A percentile compares a stretch with the other conserved stretches of the same genome.
Conservation (phyloP, 2,113 vertebrate species). For the Podarcis muralis region DNA sequence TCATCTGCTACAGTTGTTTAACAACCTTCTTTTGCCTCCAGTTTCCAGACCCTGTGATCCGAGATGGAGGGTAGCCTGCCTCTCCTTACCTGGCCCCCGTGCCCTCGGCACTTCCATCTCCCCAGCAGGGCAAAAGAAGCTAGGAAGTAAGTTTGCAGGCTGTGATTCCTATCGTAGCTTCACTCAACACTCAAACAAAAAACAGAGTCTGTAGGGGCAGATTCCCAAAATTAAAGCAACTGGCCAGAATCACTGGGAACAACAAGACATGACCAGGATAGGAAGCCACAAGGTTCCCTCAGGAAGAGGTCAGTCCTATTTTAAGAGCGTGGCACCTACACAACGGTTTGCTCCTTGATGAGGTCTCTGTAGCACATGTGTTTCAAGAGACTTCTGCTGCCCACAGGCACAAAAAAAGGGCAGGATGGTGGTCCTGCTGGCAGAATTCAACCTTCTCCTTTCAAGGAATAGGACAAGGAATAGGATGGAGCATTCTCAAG, state of each 20-base stretch:
- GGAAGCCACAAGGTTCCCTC: neutral
- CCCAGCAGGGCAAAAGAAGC: neutral
- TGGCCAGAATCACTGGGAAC: neutral
- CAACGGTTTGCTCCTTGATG: too few relatives aligned
- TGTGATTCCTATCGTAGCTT: neutral
- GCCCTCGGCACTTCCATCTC: neutral
- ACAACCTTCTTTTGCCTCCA: neutral
- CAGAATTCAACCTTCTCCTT: too few relatives aligned
- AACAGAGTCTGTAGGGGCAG: neutral
- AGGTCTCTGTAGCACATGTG: neutral
- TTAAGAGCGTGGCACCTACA: too few relatives aligned
- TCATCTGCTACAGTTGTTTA: neutral
- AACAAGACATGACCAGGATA: neutral
- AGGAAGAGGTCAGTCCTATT: neutral
- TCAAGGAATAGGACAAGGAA: too few relatives aligned
- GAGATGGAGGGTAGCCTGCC: too few relatives aligned
- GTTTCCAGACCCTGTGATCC: neutral
- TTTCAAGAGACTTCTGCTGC: neutral
- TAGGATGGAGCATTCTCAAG: too few relatives aligned
- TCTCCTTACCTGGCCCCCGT: neutral
- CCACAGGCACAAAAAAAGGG: neutral
- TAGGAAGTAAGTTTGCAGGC: constrained; percentile 10
- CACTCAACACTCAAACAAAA: neutral
- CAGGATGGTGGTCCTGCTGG: neutral
- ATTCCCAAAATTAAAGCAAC: neutral